phyloP scores from a whole-genome alignment of 2,888 invertebrate species.

The Lysandra bellargus region DNA sequence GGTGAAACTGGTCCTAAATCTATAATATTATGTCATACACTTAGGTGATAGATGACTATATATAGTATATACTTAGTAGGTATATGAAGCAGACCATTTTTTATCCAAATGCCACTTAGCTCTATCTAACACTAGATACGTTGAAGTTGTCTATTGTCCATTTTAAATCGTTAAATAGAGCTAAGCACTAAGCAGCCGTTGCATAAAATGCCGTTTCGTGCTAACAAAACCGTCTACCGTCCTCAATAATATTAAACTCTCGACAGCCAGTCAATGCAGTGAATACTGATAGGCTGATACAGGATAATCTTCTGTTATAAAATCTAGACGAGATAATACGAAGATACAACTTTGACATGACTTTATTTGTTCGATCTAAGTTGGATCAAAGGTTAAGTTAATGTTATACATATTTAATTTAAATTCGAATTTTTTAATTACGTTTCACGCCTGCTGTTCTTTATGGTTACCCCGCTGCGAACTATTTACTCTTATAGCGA shows the following conservation, averaged over 20 bases:
- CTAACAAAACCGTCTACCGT: too few relatives aligned
- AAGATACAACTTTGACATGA: not conserved
- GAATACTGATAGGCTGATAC: not conserved
- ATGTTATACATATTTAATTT: not conserved
- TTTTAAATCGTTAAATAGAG: not conserved
- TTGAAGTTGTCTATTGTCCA: not conserved
- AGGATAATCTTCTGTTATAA: not conserved
- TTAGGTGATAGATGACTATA: too few relatives aligned
- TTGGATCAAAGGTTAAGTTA: not conserved
- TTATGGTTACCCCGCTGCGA: not conserved
- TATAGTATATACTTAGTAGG: too few relatives aligned
- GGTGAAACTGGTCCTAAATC: too few relatives aligned
- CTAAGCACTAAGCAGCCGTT: too few relatives aligned
- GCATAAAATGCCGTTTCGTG: too few relatives aligned
- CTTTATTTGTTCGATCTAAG: not conserved
- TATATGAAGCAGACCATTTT: not conserved
- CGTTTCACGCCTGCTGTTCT: not conserved
- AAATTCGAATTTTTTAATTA: not conserved
- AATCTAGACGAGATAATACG: not conserved
- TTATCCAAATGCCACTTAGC: not conserved
- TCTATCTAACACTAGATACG: not conserved
- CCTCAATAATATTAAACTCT: too few relatives aligned
- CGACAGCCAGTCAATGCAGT: not conserved
- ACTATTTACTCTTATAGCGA: slow-evolving; percentile 2
- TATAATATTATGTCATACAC: too few relatives aligned